These are phyloP conservation scores for Cephus cinctus DNA, from an alignment of 1,140 invertebrate species.

Conservation along the genomic window DNA sequence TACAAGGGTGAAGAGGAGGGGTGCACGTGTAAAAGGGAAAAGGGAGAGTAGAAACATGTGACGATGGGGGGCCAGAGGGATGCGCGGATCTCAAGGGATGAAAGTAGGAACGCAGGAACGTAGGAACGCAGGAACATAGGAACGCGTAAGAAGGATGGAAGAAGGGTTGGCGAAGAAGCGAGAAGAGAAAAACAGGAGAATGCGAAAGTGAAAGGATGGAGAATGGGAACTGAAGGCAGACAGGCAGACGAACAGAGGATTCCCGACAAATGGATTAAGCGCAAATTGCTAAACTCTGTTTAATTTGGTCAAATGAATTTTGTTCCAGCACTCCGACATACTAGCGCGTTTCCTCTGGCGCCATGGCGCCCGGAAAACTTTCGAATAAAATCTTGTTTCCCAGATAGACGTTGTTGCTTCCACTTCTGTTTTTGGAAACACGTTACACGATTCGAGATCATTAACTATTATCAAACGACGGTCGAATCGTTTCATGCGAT, in stretches of 20 bases:
- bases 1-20: too few relatives aligned
- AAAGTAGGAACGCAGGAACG: background rate
- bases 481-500: too few relatives aligned
- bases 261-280: slow-evolving; percentile 48
- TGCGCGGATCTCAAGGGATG: background rate
- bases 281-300: slow-evolving; percentile 50
- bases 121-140: background rate
- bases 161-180: slow-evolving; percentile 11
- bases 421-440: too few relatives aligned
- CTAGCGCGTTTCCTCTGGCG: slow-evolving; percentile 1
- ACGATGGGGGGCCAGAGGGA: too few relatives aligned
- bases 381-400: slow-evolving; percentile 25
- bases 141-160: slow-evolving; percentile 3
- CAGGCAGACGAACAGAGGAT: slow-evolving; percentile 33
- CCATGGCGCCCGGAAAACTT: slow-evolving; percentile 17
- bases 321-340: slow-evolving; percentile 34
- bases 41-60: too few relatives aligned
- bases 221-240: slow-evolving; percentile 11
- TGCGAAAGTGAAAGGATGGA: background rate
- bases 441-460: too few relatives aligned
- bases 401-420: too few relatives aligned
- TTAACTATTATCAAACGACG: too few relatives aligned
- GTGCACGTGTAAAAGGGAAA: too few relatives aligned
- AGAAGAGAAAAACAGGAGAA: slow-evolving; percentile 8
- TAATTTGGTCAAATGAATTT: slow-evolving; percentile 51